These are phyloP conservation scores for Clistopyga incitator DNA, from an alignment of 2,888 invertebrate species.

Conservation along the genomic window DNA sequence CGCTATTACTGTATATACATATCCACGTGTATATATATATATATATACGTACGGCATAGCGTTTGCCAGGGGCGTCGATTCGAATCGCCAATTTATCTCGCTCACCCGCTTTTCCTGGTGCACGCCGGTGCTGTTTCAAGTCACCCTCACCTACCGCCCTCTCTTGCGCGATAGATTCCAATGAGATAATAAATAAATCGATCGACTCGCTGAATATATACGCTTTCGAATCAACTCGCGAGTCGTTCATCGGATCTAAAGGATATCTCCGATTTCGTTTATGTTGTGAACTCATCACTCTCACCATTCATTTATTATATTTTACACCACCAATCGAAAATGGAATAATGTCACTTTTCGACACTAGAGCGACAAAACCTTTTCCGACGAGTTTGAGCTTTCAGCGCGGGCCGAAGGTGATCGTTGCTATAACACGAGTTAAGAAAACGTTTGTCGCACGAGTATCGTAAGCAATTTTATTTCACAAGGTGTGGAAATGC, in stretches of 20 bases:
- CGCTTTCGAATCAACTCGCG: slow-evolving; percentile 17
- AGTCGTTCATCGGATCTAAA: slow-evolving; percentile 23
- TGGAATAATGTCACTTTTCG: no score
- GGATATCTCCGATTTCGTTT: slow-evolving; percentile 2
- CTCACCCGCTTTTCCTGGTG: slow-evolving; percentile 48
- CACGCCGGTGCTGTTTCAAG: slow-evolving; percentile 35
- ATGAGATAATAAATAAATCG: slow-evolving; percentile 58
- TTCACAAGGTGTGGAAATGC: no score
- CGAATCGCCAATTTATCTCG: slow-evolving; percentile 66
- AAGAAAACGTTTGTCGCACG: no score
- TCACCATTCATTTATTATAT: neutral
- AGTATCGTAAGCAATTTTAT: no score
- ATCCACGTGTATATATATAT: neutral
- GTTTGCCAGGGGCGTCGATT: slow-evolving; percentile 58
- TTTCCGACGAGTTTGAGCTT: no score
- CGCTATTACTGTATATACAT: slow-evolving; percentile 10
- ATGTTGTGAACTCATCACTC: neutral
- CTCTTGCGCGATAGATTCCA: slow-evolving; percentile 44
- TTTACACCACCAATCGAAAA: no score
- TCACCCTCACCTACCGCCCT: slow-evolving; percentile 24
- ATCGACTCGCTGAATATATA: neutral
- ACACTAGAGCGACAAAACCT: no score
- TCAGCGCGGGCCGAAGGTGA: no score
- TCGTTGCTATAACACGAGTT: no score
- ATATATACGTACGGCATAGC: slow-evolving; percentile 15